Conservation (phyloP, 2,888 invertebrate genomes). For the Lasioglossum vierecki region DNA sequence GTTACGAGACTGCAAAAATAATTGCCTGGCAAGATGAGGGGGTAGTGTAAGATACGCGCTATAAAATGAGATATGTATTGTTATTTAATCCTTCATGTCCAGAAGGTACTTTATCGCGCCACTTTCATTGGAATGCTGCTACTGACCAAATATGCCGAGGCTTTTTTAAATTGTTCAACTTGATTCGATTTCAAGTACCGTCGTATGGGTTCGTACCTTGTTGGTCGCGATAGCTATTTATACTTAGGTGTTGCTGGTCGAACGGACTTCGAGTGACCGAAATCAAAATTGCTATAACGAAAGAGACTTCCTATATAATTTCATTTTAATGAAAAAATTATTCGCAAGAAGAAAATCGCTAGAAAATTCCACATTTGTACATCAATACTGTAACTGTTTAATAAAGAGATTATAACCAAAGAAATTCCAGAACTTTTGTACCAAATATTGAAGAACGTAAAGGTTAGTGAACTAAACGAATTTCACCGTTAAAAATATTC, state of each 20-base stretch:
- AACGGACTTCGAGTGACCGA: neutral
- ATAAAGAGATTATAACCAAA: too few species aligned
- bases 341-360: too few species aligned
- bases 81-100: neutral
- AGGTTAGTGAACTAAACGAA: neutral
- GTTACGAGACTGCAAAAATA: neutral
- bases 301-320: neutral
- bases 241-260: neutral
- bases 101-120: neutral
- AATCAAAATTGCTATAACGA: neutral
- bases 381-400: too few species aligned
- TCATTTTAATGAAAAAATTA: neutral
- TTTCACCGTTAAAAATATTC: neutral
- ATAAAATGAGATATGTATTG: neutral
- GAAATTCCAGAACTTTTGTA: neutral
- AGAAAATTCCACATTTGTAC: too few species aligned
- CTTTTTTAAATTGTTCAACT: neutral
- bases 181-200: neutral
- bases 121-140: neutral
- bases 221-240: neutral
- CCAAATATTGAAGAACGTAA: too few species aligned
- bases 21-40: slow-evolving; percentile 1
- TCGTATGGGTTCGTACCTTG: neutral
- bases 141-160: neutral
- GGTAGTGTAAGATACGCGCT: neutral